These are phyloP conservation scores for Pyralis farinalis DNA, from an alignment of 2,888 invertebrate genomes.

Conservation along the genomic window DNA sequence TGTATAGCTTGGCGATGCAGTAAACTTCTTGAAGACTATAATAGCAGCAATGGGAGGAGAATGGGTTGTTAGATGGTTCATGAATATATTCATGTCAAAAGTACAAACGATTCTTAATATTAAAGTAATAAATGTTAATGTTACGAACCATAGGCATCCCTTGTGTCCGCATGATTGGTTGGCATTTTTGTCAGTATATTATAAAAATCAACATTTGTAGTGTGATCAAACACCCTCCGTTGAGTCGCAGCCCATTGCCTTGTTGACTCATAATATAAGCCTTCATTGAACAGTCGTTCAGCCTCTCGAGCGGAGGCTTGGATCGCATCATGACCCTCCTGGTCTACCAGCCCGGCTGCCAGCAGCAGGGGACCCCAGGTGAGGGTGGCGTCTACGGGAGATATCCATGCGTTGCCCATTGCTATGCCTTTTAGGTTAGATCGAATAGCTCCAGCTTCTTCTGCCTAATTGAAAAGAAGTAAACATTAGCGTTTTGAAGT, in stretches of 20 bases:
- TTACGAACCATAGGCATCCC: slow-evolving; percentile 35
- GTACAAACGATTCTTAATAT: too few species aligned
- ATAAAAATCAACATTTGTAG: slow-evolving; percentile 88
- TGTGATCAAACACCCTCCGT: slow-evolving; percentile 79
- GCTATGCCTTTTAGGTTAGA: slow-evolving; percentile 89
- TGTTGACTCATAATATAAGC: slow-evolving; percentile 82
- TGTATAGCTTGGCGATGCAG: too few species aligned
- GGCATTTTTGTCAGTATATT: slow-evolving; percentile 84
- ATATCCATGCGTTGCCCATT: slow-evolving; percentile 95
- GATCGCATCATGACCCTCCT: slow-evolving; percentile 82
- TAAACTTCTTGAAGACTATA: too few species aligned
- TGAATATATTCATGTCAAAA: too few species aligned
- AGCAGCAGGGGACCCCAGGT: slow-evolving; percentile 92
- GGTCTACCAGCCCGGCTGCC: slow-evolving; percentile 87
- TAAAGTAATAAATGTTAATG: too few species aligned
- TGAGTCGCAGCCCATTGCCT: slow-evolving; percentile 84
- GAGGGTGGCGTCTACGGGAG: slow-evolving; percentile 90
- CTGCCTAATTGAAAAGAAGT: slow-evolving; percentile 69
- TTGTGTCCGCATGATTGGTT: slow-evolving; percentile 33
- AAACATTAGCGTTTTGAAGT: too few species aligned
- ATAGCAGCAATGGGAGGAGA: too few species aligned
- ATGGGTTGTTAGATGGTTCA: too few species aligned
- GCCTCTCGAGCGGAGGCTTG: slow-evolving; percentile 79
- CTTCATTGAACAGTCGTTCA: slow-evolving; percentile 78
- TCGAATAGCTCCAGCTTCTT: slow-evolving; percentile 80